A percentile compares a stretch with the other conserved stretches of the same genome.
phyloP scores from a whole-genome alignment of 64 coral and sea anemone genomes.

The Stylophora pistillata region DNA sequence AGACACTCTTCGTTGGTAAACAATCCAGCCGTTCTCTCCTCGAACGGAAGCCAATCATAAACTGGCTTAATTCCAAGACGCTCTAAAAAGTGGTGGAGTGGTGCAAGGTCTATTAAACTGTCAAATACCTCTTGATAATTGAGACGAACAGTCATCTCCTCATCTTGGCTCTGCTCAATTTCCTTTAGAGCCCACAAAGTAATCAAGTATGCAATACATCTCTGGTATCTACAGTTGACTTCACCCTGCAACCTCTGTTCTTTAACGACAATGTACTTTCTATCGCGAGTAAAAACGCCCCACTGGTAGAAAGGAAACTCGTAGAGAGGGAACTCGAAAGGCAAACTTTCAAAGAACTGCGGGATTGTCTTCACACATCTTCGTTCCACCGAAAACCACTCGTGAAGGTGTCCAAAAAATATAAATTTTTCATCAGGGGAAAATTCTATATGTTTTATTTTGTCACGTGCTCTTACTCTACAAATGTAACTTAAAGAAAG shows the following conservation, averaged over 20 bases:
- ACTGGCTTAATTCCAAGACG: too few relatives aligned
- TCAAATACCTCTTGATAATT: too few relatives aligned
- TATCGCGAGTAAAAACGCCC: constrained; percentile 15
- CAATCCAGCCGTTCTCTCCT: too few relatives aligned
- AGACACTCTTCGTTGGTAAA: too few relatives aligned
- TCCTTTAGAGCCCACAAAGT: not conserved
- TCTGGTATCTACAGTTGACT: not conserved
- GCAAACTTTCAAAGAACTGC: not conserved
- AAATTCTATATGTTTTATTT: not conserved
- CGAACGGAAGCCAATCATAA: too few relatives aligned
- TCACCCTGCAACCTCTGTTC: not conserved
- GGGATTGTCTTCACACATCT: not conserved
- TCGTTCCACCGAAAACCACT: not conserved
- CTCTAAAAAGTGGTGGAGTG: too few relatives aligned
- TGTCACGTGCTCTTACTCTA: not conserved
- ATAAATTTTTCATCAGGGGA: not conserved
- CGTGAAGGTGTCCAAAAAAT: not conserved
- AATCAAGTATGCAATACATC: not conserved
- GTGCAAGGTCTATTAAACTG: too few relatives aligned
- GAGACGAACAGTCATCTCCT: not conserved
- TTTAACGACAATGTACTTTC: not conserved
- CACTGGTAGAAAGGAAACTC: not conserved
- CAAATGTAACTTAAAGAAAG: too few relatives aligned
- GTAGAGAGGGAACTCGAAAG: too few relatives aligned
- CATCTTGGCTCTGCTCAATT: not conserved